These are phyloP conservation scores for Dicrurus megarhynchus DNA, from an alignment of 2,113 vertebrate species.

Conservation along the genomic window DNA sequence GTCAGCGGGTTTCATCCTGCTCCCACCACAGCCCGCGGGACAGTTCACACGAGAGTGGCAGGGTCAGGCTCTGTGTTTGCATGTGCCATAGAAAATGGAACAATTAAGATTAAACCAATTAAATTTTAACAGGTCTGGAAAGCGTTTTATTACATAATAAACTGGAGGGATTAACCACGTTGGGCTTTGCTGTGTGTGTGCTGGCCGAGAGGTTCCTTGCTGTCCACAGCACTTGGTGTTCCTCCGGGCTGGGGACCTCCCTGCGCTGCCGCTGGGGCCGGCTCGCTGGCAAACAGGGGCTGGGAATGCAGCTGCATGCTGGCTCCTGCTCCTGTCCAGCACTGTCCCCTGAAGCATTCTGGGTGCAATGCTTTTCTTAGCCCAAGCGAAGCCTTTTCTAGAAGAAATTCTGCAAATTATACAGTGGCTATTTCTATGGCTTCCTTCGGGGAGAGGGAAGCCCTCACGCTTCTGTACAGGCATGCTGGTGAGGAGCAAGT, in stretches of 20 bases:
- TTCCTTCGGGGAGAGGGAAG: not conserved
- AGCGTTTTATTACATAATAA: conserved; percentile 65
- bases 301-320: not conserved
- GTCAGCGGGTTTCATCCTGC: conserved; percentile 20
- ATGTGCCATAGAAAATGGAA: not conserved
- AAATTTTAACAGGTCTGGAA: conserved; percentile 54
- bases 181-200: not conserved
- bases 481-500: not conserved
- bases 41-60: not conserved
- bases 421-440: not conserved
- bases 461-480: not conserved
- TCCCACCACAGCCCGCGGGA: not conserved
- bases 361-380: not conserved
- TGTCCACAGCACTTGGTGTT: not conserved
- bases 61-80: conserved; percentile 42
- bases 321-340: not conserved
- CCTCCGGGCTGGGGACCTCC: not conserved
- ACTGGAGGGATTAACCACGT: not conserved
- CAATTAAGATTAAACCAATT: conserved; percentile 53
- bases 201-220: not conserved
- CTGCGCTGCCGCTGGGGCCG: rapidly evolving
- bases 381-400: not conserved
- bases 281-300: not conserved
- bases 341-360: not conserved
- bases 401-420: not conserved